Percentiles rank a stretch among this genome's conserved stretches.
Conservation (phyloP, 2,888 invertebrate genomes). For the Latheticus oryzae region DNA sequence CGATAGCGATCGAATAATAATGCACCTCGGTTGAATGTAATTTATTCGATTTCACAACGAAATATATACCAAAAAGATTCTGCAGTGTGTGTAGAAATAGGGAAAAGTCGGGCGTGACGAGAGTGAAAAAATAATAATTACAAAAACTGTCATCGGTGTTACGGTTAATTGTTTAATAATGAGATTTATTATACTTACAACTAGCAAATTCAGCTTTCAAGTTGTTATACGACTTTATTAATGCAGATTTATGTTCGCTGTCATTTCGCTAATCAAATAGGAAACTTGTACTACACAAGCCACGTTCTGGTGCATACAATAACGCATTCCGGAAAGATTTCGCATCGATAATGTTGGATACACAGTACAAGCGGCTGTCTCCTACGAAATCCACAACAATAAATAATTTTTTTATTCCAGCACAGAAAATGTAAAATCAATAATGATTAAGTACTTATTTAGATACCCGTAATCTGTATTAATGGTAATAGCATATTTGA, state of each 20-base stretch:
- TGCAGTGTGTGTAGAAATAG: conserved; percentile 1
- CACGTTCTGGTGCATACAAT: conserved; percentile 55
- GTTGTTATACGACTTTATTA: conserved; percentile 64
- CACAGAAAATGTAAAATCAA: conserved; percentile 16
- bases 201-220: conserved; percentile 59
- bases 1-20: conserved; percentile 39
- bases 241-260: conserved; percentile 63
- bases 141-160: conserved; percentile 42
- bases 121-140: conserved; percentile 41
- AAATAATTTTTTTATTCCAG: too few relatives aligned
- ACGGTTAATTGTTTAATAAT: conserved; percentile 24
- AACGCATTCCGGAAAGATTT: conserved; percentile 52
- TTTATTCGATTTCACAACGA: conserved; percentile 30
- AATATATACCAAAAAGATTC: conserved; percentile 17
- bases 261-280: conserved; percentile 65
- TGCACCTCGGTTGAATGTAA: conserved; percentile 18
- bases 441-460: conserved; percentile 34
- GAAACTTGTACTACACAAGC: conserved; percentile 61
- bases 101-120: background rate
- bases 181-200: conserved; percentile 54
- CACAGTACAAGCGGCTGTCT: background rate
- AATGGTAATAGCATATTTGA: conserved; percentile 58
- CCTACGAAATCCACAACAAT: too few relatives aligned
- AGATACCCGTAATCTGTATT: conserved; percentile 54
- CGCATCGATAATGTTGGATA: conserved; percentile 47